Evolutionary conservation across 1,140 invertebrate species (phyloP).

Genomic region (Atopsyche davidsoni): DNA sequence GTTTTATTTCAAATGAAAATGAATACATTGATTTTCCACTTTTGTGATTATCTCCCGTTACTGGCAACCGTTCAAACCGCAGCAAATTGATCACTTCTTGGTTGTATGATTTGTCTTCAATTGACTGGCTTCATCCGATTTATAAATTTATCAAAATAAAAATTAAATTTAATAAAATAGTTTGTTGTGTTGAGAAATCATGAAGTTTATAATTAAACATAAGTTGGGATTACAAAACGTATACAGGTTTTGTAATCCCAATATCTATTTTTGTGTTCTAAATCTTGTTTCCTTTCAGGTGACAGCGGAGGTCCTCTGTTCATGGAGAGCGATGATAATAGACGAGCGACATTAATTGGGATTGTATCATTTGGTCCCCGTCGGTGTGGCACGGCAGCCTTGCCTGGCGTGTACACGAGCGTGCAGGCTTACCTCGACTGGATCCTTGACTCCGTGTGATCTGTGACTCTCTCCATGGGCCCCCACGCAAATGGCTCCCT

Average conservation of each 20-base stretch:
- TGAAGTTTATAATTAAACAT: slow-evolving; percentile 6
- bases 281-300: slow-evolving; percentile 20
- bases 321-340: slow-evolving; percentile 14
- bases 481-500: too few relatives aligned
- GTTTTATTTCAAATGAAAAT: too few relatives aligned
- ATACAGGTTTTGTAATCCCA: not conserved
- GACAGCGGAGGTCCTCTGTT: slow-evolving; percentile 29
- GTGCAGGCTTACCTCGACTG: slow-evolving; percentile 37
- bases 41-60: too few relatives aligned
- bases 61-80: too few relatives aligned
- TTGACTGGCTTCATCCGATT: too few relatives aligned
- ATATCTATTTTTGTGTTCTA: slow-evolving; percentile 14
- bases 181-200: slow-evolving; percentile 1
- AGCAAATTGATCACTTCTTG: too few relatives aligned
- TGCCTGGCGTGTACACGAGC: slow-evolving; percentile 41
- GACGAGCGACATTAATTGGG: slow-evolving; percentile 23
- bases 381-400: slow-evolving; percentile 27
- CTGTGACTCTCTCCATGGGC: too few relatives aligned
- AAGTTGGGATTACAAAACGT: slow-evolving; percentile 5
- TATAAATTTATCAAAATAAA: slow-evolving; percentile 14
- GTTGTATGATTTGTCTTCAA: too few relatives aligned
- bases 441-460: slow-evolving; percentile 33
- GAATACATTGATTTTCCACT: too few relatives aligned
- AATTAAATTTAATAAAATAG: slow-evolving; percentile 1
- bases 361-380: slow-evolving; percentile 29